A percentile compares a stretch with the other conserved stretches of the same genome.
Conservation (phyloP, 2,113 vertebrate species). For the Vidua chalybeata region DNA sequence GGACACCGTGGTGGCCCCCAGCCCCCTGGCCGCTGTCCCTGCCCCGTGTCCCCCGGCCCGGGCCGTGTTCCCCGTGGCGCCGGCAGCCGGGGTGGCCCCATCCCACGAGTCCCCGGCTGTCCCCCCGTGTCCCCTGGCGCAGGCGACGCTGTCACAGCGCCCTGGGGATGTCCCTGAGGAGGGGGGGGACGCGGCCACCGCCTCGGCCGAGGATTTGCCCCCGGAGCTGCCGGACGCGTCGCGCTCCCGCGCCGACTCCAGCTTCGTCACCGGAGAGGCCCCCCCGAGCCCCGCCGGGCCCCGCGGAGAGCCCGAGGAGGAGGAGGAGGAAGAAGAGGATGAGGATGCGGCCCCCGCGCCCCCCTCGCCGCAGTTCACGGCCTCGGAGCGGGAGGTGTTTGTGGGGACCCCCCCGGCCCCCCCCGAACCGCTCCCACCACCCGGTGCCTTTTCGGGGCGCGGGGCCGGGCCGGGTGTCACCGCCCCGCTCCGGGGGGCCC, state of each 20-base stretch:
- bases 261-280: not conserved
- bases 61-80: fast-evolving
- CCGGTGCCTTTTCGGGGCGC: conserved; percentile 14
- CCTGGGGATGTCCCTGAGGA: fast-evolving
- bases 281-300: not conserved
- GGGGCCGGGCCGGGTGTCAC: no score
- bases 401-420: not conserved
- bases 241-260: not conserved
- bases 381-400: conserved; percentile 33
- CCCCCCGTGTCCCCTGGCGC: fast-evolving
- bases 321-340: not conserved
- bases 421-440: not conserved
- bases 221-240: not conserved
- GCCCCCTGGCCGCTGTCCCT: fast-evolving
- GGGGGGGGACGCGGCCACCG: fast-evolving
- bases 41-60: not conserved
- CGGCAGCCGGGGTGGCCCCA: fast-evolving
- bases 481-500: no score
- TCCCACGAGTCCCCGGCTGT: fast-evolving
- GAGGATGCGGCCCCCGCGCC: fast-evolving
- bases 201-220: not conserved
- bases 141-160: fast-evolving
- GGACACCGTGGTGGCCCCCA: not conserved
- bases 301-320: not conserved
- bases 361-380: not conserved